Percentiles rank a stretch among this genome's conserved stretches.
Conservation (phyloP, 2,113 vertebrate genomes). For the Sclerurus mexicanus region DNA sequence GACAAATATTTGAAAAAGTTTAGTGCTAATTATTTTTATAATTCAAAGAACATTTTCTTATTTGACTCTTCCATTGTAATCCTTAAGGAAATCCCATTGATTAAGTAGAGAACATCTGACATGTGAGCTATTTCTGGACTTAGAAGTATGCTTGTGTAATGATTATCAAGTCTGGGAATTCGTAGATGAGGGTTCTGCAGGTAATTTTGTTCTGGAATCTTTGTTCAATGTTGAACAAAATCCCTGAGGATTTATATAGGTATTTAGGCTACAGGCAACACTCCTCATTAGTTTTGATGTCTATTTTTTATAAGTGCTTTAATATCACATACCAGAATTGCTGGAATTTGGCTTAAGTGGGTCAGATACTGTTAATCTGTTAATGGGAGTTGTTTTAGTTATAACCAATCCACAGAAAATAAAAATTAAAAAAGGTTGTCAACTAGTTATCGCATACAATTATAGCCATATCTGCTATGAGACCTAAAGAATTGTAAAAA, state of each 20-base stretch:
- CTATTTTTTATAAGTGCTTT: neutral
- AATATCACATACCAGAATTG: neutral
- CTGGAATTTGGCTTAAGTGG: neutral
- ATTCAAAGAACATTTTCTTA: neutral
- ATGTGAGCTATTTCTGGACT: neutral
- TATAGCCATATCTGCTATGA: neutral
- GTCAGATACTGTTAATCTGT: neutral
- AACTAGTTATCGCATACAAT: neutral
- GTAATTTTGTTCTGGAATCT: neutral
- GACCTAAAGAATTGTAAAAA: neutral
- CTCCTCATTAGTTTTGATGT: neutral
- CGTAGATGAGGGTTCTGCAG: neutral
- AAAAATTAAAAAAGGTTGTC: neutral
- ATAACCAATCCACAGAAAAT: neutral
- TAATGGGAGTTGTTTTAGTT: neutral
- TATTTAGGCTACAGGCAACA: neutral
- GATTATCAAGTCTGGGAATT: neutral
- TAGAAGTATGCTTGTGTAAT: neutral
- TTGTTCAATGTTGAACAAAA: neutral
- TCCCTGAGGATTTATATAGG: neutral
- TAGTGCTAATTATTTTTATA: neutral
- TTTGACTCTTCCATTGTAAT: conserved; percentile 11
- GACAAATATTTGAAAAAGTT: conserved; percentile 35
- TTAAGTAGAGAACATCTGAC: conserved; percentile 8
- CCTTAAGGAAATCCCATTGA: neutral